These are phyloP conservation scores for Agriopis marginaria DNA, from an alignment of 2,888 invertebrate species.

Conservation along the genomic window DNA sequence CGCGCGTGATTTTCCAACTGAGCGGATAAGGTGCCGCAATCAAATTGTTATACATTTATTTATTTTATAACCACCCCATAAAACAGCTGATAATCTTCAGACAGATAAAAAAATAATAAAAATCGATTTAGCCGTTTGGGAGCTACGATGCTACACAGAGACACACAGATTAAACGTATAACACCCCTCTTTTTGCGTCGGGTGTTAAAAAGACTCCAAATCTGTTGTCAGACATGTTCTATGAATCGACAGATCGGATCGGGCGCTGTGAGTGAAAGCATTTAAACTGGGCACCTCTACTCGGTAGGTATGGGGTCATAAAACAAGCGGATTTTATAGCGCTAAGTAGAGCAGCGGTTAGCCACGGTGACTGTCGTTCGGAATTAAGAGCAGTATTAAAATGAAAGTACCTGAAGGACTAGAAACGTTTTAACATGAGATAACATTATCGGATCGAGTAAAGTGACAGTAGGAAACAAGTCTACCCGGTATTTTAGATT, in stretches of 20 bases:
- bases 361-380: constrained; percentile 18
- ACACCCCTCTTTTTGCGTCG: too few relatives aligned
- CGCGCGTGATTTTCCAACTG: too few relatives aligned
- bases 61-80: too few relatives aligned
- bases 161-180: too few relatives aligned
- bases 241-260: neutral
- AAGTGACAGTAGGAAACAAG: neutral
- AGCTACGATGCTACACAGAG: too few relatives aligned
- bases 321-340: constrained; percentile 37
- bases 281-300: constrained; percentile 3
- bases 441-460: neutral
- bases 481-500: neutral
- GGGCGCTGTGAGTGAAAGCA: neutral
- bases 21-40: too few relatives aligned
- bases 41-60: too few relatives aligned
- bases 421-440: constrained; percentile 4
- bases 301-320: constrained; percentile 34
- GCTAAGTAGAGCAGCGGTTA: constrained; percentile 30
- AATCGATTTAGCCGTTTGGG: too few relatives aligned
- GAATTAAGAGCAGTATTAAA: constrained; percentile 25
- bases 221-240: neutral
- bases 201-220: too few relatives aligned
- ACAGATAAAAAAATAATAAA: too few relatives aligned
- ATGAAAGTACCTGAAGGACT: constrained; percentile 1
- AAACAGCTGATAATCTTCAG: too few relatives aligned